Evolutionary conservation across 2,888 invertebrate species (phyloP), one percentile per base, ranked within the genome.

Genomic region (Lacanobia oleracea): DNA sequence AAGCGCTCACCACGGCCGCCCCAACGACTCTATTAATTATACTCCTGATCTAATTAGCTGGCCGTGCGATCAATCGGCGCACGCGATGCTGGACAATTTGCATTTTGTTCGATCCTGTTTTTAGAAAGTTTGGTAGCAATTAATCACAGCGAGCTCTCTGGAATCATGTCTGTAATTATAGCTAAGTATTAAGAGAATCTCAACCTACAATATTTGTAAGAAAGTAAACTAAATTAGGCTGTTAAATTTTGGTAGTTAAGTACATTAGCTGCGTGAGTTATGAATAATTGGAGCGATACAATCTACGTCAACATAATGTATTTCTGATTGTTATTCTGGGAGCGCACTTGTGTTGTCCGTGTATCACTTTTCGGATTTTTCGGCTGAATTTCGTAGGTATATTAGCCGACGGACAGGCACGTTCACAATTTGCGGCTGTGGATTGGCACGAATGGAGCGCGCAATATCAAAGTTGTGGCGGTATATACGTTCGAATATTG

Each of bases 341-440:
- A 59, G 67, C 69, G 63, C 62, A 65, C 48, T 69, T 67, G 60
- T 72, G 67, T 60, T 18, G 67, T 62, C 61, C 74, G 51, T 74
- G 60, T 82, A 82, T 75, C 60, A 70, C 60, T 77, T 77, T 76
- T 77, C 57, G 69, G 67, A 77, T 79, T 82, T 80, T 82, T 73
- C 62, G 56, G 64, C 69, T 66, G 77, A 72, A 86, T 84, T 88
- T 80, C 73, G 82, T 87, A 84, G 86, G 85, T 88, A 86, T 88
- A 89, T 89, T 88, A 88, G 86, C 82, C 76, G 84, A 79, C 82
- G 88, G 87, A 87, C 86, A 88, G 85, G 87, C 92, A 91, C 92
- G 92, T 91, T 87, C 89, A 89, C 92, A 90, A 91, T 91, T 91
- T 91, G 92, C 86, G 92, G 91, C 85, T 86, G 85, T 82, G 88